phyloP scores from a whole-genome alignment of 1,140 invertebrate species.

The Sinonovacula constricta region DNA sequence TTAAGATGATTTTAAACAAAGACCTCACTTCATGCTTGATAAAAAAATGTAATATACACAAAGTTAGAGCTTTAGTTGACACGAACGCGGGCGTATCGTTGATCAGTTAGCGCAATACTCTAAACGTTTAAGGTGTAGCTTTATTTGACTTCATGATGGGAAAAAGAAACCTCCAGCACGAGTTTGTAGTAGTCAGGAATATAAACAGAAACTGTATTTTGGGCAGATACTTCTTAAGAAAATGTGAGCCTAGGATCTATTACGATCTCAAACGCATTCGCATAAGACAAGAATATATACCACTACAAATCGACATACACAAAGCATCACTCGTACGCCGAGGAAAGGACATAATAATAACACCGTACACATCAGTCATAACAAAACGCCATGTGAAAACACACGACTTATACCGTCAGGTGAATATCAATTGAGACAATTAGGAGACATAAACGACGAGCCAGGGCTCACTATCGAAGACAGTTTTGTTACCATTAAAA shows the following conservation, averaged over 20 bases:
- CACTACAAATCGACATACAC: conserved; percentile 15
- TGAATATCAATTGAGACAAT: too few species aligned
- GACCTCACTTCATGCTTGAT: neutral
- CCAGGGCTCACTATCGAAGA: too few species aligned
- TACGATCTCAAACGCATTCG: too few species aligned
- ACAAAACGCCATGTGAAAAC: conserved; percentile 8
- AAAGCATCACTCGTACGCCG: conserved; percentile 6
- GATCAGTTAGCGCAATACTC: conserved; percentile 6
- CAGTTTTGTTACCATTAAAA: too few species aligned
- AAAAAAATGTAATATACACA: neutral
- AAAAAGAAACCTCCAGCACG: conserved; percentile 20
- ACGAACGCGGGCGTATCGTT: conserved; percentile 18
- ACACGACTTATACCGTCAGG: too few species aligned
- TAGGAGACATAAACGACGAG: too few species aligned
- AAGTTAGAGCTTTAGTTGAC: conserved; percentile 22
- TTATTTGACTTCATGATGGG: too few species aligned
- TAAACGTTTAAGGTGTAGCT: too few species aligned
- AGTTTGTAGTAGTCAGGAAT: neutral
- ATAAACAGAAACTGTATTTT: conserved; percentile 38
- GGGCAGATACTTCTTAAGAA: conserved; percentile 5
- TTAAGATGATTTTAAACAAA: neutral
- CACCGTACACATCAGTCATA: neutral
- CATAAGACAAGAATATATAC: too few species aligned
- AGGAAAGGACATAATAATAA: neutral
- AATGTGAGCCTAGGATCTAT: conserved; percentile 6